Base-by-base conservation (phyloP, 1,140 invertebrate genomes). In the Metaphire vulgaris region DNA sequence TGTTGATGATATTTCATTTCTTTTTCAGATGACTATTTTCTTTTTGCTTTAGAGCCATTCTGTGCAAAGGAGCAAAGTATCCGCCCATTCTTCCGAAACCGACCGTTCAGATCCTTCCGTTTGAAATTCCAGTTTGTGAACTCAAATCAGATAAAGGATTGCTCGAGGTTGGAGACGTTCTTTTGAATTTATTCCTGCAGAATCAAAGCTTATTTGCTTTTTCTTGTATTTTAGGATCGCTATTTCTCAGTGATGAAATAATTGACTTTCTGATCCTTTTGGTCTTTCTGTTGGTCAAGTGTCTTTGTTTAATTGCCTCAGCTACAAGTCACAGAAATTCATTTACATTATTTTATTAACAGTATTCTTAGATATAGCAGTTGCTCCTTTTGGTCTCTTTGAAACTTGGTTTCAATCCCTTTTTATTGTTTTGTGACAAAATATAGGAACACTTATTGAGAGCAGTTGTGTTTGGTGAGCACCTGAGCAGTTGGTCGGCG, bases 1-100 rank as follows among this genome's bases (percentile, higher is more conserved):
- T 69, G 68, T 69, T 14, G 12, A 12, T 69, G 28, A 15, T 14
- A n/a, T 15, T 15, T 15, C 30, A 29, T 69, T 69, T 15, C 14
- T 69, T 14, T 69, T 14, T 14, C 30, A 29, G 16, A 12, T 30
- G 65, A 72, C 2, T 79, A n/a, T n/a, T 77, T 71, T 75, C 33
- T 66, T 75, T 69, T 77, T 6, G 29, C 75, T 80, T 1, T 75
- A 86, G 92, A 28, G 93, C 91, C 56, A 91, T 98, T 69, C 87
- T 93, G 14, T 98, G 95, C 81, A 93, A 94, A 85, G 95, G 94
- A 28, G 89, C 90, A 29, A 89, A 90, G 41, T 97, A 94, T 87
- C 96, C 96, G 2, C 88, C 90, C 15, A 94, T 94, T 0, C 90
- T 91, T 69, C 95, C 95, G 0, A 89, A 91, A 74, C 96, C 95